A percentile compares a stretch with the other conserved stretches of the same genome.
These are phyloP conservation scores for Balearica regulorum DNA, from an alignment of 2,797 vertebrate species.

Conservation along the genomic window DNA sequence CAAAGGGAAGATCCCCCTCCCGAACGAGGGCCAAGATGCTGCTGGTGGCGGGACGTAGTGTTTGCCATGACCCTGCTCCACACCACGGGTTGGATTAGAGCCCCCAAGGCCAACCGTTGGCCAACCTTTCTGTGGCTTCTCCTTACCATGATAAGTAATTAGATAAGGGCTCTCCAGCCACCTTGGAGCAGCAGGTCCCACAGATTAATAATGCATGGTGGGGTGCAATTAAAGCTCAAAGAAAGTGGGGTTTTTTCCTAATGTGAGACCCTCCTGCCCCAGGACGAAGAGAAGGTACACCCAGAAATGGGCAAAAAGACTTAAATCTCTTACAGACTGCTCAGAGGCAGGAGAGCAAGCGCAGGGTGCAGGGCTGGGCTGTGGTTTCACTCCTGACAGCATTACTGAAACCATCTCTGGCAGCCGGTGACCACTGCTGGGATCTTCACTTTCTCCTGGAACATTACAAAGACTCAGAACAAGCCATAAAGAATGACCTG, in stretches of 20 bases:
- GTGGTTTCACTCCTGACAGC: not conserved
- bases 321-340: not conserved
- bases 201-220: accelerated
- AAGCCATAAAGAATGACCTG: not conserved
- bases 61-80: not conserved
- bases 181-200: not conserved
- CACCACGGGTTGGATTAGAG: not conserved
- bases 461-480: not conserved
- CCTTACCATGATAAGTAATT: not conserved
- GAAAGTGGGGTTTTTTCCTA: not conserved
- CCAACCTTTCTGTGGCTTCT: not conserved
- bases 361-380: not conserved
- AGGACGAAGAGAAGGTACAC: not conserved
- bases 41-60: not conserved
- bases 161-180: not conserved
- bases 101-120: accelerated
- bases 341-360: not conserved
- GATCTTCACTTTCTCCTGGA: not conserved
- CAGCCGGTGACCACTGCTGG: not conserved
- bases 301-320: not conserved
- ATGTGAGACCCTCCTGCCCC: not conserved
- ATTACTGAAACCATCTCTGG: not conserved
- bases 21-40: accelerated
- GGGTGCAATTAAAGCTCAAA: not conserved
- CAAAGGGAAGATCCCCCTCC: not conserved